Conservation (phyloP, 2,888 invertebrate genomes). For the Pammene aurita region DNA sequence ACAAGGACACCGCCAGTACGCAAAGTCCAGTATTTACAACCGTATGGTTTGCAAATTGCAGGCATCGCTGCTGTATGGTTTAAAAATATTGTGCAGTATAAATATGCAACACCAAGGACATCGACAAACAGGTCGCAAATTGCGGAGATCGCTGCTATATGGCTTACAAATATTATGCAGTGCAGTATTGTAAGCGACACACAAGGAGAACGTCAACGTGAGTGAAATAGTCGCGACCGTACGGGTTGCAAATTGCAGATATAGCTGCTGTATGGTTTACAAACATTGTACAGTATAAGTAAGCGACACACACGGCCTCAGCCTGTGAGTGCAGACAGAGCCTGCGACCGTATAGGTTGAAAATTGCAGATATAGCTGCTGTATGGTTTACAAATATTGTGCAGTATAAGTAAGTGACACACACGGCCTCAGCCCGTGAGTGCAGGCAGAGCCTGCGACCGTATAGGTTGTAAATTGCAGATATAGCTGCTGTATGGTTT, state of each 20-base stretch:
- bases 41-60: constrained; percentile 79
- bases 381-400: too few relatives aligned
- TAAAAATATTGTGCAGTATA: too few relatives aligned
- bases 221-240: constrained; percentile 51
- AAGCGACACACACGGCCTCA: too few relatives aligned
- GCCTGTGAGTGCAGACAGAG: too few relatives aligned
- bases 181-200: too few relatives aligned
- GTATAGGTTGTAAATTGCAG: constrained; percentile 82
- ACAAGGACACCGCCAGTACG: too few relatives aligned
- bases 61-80: neutral
- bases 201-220: too few relatives aligned
- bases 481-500: neutral
- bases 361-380: constrained; percentile 81
- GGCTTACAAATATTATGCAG: too few relatives aligned
- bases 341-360: neutral
- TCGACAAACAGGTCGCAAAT: neutral
- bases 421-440: too few relatives aligned
- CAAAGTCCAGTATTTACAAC: constrained; percentile 47
- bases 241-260: constrained; percentile 81
- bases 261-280: neutral
- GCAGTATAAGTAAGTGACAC: too few relatives aligned
- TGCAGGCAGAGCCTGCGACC: constrained; percentile 52
- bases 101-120: too few relatives aligned
- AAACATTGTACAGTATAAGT: too few relatives aligned
- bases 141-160: constrained; percentile 81